These are phyloP conservation scores for Uropsilus gracilis DNA, from an alignment of 2,113 vertebrate species.

Conservation along the genomic window DNA sequence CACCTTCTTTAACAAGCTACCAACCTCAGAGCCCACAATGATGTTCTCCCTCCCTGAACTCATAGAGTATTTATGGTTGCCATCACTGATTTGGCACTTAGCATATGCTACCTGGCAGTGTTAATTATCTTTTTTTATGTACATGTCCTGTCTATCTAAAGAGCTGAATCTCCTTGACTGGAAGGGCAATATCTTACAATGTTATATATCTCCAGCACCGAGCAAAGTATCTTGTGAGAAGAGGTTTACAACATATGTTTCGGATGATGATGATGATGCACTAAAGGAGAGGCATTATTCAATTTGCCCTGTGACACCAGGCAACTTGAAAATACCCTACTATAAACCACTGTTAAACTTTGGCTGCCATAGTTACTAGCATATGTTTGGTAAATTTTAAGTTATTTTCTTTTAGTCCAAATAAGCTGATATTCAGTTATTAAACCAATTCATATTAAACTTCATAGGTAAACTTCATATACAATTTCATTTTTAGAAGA, in stretches of 20 bases:
- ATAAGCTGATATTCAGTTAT: background rate
- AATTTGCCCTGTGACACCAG: background rate
- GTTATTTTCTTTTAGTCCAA: background rate
- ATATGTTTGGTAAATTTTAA: background rate
- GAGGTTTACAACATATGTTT: background rate
- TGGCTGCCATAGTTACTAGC: background rate
- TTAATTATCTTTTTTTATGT: conserved; percentile 47
- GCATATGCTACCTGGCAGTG: conserved; percentile 7
- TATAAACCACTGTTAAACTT: background rate
- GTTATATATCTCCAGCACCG: background rate
- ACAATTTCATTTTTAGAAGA: background rate
- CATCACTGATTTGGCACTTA: background rate
- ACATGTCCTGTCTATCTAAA: background rate
- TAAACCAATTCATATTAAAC: background rate
- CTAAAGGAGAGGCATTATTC: background rate
- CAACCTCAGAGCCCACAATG: background rate
- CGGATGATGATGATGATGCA: background rate
- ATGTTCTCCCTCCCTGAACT: background rate
- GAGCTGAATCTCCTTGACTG: conserved; percentile 29
- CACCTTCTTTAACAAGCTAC: background rate
- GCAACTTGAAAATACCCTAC: background rate
- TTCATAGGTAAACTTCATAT: background rate
- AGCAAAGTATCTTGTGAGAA: background rate
- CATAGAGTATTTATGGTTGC: background rate
- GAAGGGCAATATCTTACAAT: background rate